A percentile compares a stretch with the other conserved stretches of the same genome.
Conservation (phyloP, 2,797 vertebrate species). For the Mormyrops boulengeri region DNA sequence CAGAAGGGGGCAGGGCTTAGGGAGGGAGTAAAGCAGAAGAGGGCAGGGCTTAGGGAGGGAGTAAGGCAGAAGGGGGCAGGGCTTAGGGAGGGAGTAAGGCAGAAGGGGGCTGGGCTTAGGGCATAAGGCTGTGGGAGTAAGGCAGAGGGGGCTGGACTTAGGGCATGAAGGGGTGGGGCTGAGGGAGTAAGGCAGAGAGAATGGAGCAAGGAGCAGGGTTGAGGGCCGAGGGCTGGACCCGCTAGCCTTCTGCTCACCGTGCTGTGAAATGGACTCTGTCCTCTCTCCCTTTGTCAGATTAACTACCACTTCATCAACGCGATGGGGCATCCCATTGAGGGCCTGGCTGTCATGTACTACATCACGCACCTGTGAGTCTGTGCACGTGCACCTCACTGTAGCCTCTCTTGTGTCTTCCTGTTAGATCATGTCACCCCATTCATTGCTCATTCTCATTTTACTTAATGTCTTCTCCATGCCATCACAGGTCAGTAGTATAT, state of each 20-base stretch:
- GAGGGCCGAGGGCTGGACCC: not conserved
- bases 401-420: not conserved
- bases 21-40: not conserved
- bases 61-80: not conserved
- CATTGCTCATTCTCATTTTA: not conserved
- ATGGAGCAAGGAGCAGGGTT: not conserved
- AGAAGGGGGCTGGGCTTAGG: too few relatives aligned
- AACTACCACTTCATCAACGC: conserved; percentile 81
- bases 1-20: not conserved
- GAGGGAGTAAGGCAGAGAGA: not conserved
- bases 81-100: too few relatives aligned
- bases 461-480: not conserved
- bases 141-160: too few relatives aligned
- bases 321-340: conserved; percentile 69
- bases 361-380: conserved; percentile 73
- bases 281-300: conserved; percentile 54
- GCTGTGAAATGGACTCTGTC: not conserved
- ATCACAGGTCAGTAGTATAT: not conserved
- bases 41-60: not conserved
- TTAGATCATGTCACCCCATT: not conserved
- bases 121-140: not conserved
- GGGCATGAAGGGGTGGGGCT: too few relatives aligned
- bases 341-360: conserved; percentile 77
- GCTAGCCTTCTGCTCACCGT: not conserved
- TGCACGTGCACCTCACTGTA: not conserved